Conservation (phyloP, 2,113 vertebrate species). For the Danio rerio region GRCz12tu NC_133176.1:62574001-62574500, state of each 20-base stretch:
- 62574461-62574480: constrained; percentile 92
- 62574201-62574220: too few species aligned
- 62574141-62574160: constrained; percentile 75
- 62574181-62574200: too few species aligned
- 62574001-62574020: constrained; percentile 7
- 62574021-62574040: neutral
- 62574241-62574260: neutral
- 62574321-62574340: constrained; percentile 56
- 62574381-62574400: neutral
- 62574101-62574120: constrained; percentile 74
- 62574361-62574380: neutral
- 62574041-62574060: neutral
- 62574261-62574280: constrained; percentile 87
- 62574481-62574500: constrained; percentile 75
- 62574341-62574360: neutral
- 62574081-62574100: neutral
- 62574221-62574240: neutral
- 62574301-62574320: constrained; percentile 76
- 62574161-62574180: neutral
- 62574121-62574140: constrained; percentile 76
- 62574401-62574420: neutral
- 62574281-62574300: constrained; percentile 64
- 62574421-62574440: constrained; percentile 75
- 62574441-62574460: constrained; percentile 86
- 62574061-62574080: neutral